Evolutionary conservation across 37 sponge, comb jelly and placozoan species (phyloP).

Genomic region (Trichoplax adhaerens): DNA sequence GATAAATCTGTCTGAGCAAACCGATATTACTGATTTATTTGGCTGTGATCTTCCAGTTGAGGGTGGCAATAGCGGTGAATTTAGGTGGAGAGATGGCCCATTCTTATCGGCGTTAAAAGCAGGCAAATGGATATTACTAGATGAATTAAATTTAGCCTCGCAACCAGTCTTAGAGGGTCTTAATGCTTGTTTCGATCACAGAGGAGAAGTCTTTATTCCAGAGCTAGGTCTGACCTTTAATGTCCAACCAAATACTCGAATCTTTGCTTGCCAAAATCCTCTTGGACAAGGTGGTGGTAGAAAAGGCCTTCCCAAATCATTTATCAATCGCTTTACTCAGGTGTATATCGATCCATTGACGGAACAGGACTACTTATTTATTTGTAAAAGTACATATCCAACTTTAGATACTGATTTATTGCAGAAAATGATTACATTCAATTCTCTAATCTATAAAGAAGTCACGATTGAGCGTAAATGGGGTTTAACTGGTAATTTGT

Average conservation of each 20-base stretch:
- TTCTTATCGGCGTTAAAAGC: conserved; percentile 73
- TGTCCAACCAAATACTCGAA: conserved; percentile 38
- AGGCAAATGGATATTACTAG: conserved; percentile 84
- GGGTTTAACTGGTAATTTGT: conserved; percentile 17
- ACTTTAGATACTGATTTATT: conserved; percentile 18
- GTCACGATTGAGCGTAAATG: not conserved
- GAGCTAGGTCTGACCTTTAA: conserved; percentile 62
- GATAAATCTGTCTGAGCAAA: conserved; percentile 95
- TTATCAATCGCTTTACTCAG: conserved; percentile 88
- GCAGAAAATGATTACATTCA: conserved; percentile 58
- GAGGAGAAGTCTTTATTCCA: conserved; percentile 86
- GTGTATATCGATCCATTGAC: conserved; percentile 62
- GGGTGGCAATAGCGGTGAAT: conserved; percentile 36
- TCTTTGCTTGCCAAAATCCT: conserved; percentile 99
- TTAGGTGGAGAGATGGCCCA: conserved; percentile 94
- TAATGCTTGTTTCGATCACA: conserved; percentile 93
- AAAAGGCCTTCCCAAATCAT: conserved; percentile 90
- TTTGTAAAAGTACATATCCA: conserved; percentile 36
- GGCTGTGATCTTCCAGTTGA: conserved; percentile 89
- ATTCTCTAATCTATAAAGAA: conserved; percentile 8
- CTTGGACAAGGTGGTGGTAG: conserved; percentile 82
- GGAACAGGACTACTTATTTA: conserved; percentile 43
- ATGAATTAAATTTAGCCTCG: conserved; percentile 96
- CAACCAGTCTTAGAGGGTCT: conserved; percentile 95
- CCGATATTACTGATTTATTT: conserved; percentile 92